Base-by-base conservation (phyloP, 2,888 invertebrate species). In the Deilephila elpenor region DNA sequence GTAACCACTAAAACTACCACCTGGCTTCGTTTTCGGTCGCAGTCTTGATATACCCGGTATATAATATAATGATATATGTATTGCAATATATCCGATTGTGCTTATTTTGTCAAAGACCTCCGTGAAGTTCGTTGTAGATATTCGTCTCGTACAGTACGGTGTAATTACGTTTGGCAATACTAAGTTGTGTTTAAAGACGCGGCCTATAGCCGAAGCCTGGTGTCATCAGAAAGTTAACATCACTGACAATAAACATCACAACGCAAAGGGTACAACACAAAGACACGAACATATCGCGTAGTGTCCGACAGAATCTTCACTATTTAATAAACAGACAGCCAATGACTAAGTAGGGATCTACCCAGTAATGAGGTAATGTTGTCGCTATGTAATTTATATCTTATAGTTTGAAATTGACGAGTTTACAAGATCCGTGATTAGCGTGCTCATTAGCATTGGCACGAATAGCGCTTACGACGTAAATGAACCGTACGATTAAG, bases 361-460 rank as follows among this genome's bases (percentile, higher is more conserved):
- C 25, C 44, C 44, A 67, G 53, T 67, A 44, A 67, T 67, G 64
- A 44, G 72, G 70, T 73, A 70, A 77, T 79, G 77, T 80, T 78
- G 83, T 82, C 80, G 77, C 80, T 80, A 75, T 77, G 25, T 60
- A 71, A 84, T 83, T 75, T 82, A 75, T 79, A 76, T 56, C 75
- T 78, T 73, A 77, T 78, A 79, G 80, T 82, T 81, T 78, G 77
- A 79, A 82, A 83, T 80, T 83, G 82, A 84, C 79, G 82, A 83
- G 84, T 87, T 86, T 86, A 86, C 81, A 86, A 89, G 84, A 85
- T 83, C 80, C 78, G 74, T 86, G 88, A 88, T 87, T 88, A 87
- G 86, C 86, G 82, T 84, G 84, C 85, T 89, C 90, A 92, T 91
- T 91, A 92, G 85, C 88, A 89, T 89, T 87, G 86, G 88, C 90